Evolutionary conservation across 2,797 vertebrate species (phyloP), one percentile per base, ranked within the genome.

Genomic region (Molossus alvarezi): DNA sequence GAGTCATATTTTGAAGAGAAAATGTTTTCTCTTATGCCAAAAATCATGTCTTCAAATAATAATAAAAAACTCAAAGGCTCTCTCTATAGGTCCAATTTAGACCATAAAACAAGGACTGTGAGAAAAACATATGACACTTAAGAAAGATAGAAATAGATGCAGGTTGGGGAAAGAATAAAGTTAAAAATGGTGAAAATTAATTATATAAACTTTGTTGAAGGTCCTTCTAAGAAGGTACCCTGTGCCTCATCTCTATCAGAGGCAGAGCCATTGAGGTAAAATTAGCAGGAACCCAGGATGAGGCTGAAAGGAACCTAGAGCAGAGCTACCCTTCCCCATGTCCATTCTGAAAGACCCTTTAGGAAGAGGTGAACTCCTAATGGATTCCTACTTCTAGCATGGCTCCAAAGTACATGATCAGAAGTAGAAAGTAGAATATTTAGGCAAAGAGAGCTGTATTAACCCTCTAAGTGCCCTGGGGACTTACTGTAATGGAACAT

Each of bases 1-100:
- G 12, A 72, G 12, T 45, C 29, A 81, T 6, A 77, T 72, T 18
- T 75, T 77, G 3, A 55, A 37, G 3, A 86, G 5, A n/a, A 67
- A 88, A 87, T 15, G 14, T 25, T 33, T 82, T 82, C 29, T 53
- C 29, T 81, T 86, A 76, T 53, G 88, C 6, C 18, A 77, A 83
- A 79, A 86, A 33, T 5, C 7, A 18, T 8, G 14, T n/a, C 29
- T 94, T 83, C 41, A 69, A 90, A 75, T 29, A 86, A 60, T 89
- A 81, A 80, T 85, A 12, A 29, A 75, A 76, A 95, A 5, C 8
- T 75, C 55, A 90, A 90, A 88, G 58, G 6, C 1, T 75, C 25
- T 45, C 27, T 25, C 27, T 67, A 6, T 2, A 15, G n/a, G 3
- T 29, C 69, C 25, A 87, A 90, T 58, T 84, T 58, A 84, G 27